Conservation (phyloP, 2,797 vertebrate genomes). For the Pangasius larnaudii region DNA sequence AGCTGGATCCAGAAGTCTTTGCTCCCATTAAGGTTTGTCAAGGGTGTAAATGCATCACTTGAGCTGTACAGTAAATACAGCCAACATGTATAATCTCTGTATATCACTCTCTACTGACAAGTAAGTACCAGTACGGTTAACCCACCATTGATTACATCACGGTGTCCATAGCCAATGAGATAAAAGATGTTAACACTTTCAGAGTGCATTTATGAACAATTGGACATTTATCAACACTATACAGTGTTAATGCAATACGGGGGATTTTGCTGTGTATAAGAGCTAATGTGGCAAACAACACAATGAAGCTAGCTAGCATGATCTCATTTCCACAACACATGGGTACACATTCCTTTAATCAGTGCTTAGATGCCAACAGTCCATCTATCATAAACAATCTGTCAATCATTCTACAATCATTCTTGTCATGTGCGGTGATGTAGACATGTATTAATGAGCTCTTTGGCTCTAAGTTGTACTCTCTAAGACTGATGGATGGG, state of each 20-base stretch:
- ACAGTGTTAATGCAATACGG: no score
- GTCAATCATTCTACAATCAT: constrained; percentile 10
- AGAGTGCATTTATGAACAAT: no score
- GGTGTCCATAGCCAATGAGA: not conserved
- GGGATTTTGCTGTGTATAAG: not conserved
- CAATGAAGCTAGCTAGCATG: not conserved
- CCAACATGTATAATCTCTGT: not conserved
- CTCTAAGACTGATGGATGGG: constrained; percentile 42
- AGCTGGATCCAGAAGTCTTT: not conserved
- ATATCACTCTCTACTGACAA: not conserved
- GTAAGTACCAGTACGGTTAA: not conserved
- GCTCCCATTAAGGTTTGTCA: not conserved
- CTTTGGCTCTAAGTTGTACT: constrained; percentile 9
- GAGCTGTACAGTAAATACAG: not conserved
- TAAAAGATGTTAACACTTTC: not conserved
- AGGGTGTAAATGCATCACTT: not conserved
- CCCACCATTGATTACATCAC: not conserved
- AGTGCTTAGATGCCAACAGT: constrained; percentile 11
- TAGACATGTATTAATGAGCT: constrained; percentile 37
- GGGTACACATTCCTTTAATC: not conserved
- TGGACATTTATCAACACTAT: no score
- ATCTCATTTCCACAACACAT: constrained; percentile 10
- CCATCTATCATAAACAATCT: constrained; percentile 10
- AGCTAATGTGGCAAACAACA: not conserved
- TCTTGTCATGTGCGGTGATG: constrained; percentile 28